phyloP scores from a whole-genome alignment of 2,888 invertebrate genomes.

The Abrostola triplasia region DNA sequence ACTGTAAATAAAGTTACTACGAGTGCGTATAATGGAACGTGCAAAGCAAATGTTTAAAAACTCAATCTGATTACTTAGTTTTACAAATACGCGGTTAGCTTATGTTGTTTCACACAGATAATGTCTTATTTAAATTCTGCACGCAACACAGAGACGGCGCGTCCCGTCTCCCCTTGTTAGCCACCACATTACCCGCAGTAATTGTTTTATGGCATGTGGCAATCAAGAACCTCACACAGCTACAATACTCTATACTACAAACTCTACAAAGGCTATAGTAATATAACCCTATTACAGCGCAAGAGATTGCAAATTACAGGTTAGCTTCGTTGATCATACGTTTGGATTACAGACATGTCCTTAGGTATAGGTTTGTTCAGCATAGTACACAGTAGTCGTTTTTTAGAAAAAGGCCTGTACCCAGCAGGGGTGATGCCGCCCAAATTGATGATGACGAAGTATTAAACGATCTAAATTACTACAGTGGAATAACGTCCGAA shows the following conservation, averaged over 20 bases:
- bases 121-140: slow-evolving; percentile 48
- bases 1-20: not conserved
- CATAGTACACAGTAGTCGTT: too few species aligned
- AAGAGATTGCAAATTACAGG: slow-evolving; percentile 29
- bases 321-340: not conserved
- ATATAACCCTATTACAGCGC: slow-evolving; percentile 14
- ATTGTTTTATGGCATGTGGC: slow-evolving; percentile 53
- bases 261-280: too few species aligned
- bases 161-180: slow-evolving; percentile 20
- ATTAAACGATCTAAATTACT: not conserved
- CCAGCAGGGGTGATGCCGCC: slow-evolving; percentile 15
- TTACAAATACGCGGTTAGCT: slow-evolving; percentile 17
- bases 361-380: too few species aligned
- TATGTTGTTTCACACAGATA: slow-evolving; percentile 26
- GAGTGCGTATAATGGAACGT: not conserved
- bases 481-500: slow-evolving; percentile 4
- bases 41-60: slow-evolving; percentile 17
- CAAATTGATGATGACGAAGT: not conserved
- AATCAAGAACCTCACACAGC: slow-evolving; percentile 30
- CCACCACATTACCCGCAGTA: slow-evolving; percentile 44
- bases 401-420: too few species aligned
- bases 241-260: slow-evolving; percentile 3
- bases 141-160: slow-evolving; percentile 19
- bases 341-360: not conserved
- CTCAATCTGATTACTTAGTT: slow-evolving; percentile 22